Evolutionary conservation across 2,888 invertebrate species (phyloP).

Genomic region (Polylopha cassiicola): DNA sequence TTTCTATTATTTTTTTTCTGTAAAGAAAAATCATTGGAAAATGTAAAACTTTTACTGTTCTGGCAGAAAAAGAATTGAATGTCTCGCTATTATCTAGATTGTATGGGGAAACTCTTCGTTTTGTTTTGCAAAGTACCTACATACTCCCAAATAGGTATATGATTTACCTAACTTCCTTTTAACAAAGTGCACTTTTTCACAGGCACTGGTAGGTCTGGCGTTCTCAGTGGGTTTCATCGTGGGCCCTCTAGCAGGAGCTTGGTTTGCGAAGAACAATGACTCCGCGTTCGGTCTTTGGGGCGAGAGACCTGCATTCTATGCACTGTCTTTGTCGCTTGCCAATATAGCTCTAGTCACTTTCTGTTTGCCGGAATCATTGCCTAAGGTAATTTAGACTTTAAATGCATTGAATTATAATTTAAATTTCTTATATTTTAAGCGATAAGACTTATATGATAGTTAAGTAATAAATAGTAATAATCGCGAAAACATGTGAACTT

Average conservation of each 20-base stretch:
- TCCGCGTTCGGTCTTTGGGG: conserved; percentile 82
- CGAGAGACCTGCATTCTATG: conserved; percentile 87
- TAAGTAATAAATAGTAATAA: neutral
- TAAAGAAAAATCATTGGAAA: no score
- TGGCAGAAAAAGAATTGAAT: no score
- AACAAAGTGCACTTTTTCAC: conserved; percentile 39
- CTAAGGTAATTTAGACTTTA: conserved; percentile 66
- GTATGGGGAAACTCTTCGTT: no score
- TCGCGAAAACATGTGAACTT: neutral
- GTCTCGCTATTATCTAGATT: no score
- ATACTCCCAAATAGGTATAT: no score
- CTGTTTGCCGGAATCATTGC: conserved; percentile 90
- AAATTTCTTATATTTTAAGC: conserved; percentile 6
- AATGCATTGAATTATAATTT: neutral
- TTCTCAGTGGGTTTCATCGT: conserved; percentile 98
- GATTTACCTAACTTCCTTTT: no score
- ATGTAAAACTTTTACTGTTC: no score
- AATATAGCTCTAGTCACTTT: conserved; percentile 86
- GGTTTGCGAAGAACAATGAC: conserved; percentile 84
- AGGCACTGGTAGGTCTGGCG: conserved; percentile 98
- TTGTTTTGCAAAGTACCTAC: no score
- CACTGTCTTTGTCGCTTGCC: conserved; percentile 82
- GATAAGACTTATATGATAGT: neutral
- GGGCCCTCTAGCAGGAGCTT: conserved; percentile 96
- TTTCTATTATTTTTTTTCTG: neutral